Percentiles rank a stretch among this genome's conserved stretches.
Evolutionary conservation across 2,888 invertebrate genomes (phyloP).

Genomic region (Chrysina gloriosa): DNA sequence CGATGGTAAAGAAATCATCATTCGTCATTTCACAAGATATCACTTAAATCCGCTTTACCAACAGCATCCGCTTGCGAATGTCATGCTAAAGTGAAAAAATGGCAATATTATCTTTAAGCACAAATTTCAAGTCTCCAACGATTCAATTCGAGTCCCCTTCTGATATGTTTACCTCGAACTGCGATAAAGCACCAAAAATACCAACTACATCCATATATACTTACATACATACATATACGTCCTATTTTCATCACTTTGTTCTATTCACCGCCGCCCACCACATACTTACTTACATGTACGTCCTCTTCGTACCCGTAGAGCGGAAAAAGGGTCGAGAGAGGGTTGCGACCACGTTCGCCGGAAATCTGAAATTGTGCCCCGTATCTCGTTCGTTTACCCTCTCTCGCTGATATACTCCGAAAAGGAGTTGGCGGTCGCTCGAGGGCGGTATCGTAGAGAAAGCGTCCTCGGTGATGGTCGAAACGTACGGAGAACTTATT

Average conservation of each 20-base stretch:
- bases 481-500: constrained; percentile 2
- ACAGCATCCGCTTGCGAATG: neutral
- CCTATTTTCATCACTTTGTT: too few relatives aligned
- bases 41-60: neutral
- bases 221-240: neutral
- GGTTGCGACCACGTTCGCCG: neutral
- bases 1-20: too few relatives aligned
- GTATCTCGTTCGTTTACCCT: neutral
- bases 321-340: neutral
- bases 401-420: neutral
- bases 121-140: too few relatives aligned
- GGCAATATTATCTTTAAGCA: too few relatives aligned
- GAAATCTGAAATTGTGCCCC: neutral
- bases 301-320: too few relatives aligned
- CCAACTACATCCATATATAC: neutral
- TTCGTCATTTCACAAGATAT: too few relatives aligned
- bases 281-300: too few relatives aligned
- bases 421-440: neutral
- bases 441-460: neutral
- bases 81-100: neutral
- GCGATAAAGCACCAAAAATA: neutral
- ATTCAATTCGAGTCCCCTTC: neutral
- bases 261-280: too few relatives aligned
- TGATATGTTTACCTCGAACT: neutral
- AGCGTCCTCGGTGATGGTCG: neutral